Evolutionary conservation across 2,797 vertebrate genomes (phyloP), one percentile per base, ranked within the genome.

Genomic region (Lycodopsis pacificus): DNA sequence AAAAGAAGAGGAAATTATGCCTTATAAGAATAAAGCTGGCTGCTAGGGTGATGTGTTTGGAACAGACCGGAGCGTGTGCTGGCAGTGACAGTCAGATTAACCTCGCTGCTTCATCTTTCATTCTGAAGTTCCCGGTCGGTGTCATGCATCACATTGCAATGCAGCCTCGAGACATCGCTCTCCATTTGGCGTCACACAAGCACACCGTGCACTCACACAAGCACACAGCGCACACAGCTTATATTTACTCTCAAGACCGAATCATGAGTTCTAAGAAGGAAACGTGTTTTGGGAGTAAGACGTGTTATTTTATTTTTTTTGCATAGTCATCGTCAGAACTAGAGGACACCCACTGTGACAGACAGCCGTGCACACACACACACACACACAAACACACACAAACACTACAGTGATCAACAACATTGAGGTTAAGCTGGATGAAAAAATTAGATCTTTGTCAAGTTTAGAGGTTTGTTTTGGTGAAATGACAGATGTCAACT

Each of bases 301-400:
- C 4, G 2, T 70, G 34, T 30, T 66, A 19, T 64, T 82, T 78
- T 71, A 34, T 68, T 19, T 62, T 82, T 76, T 82, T 83, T 82
- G 80, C 76, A 56, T 44, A 85, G 82, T 89, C 82, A 85, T 71
- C 7, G 30, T 73, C 61, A 71, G 61, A 8, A n/a, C 56, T 12
- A 40, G 46, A 71, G 63, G 70, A 72, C 77, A 62, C 63, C 53
- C 57, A 58, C 68, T 46, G 36, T 34, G 69, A 80, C 2, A 71
- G 65, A 76, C 51, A 74, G 54, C 6, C 25, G 20, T 22, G 13
- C 27, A 77, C 22, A 56, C 12, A 48, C 51, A 62, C 44, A 61
- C 17, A 78, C 10, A 61, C 27, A 57, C 32, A 79, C 17, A 27
- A 2, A 27, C 44, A 27, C 44, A 62, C 17, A 78, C 19, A 62